phyloP scores from a whole-genome alignment of 1,140 invertebrate species.

The Venustaconcha ellipsiformis region DNA sequence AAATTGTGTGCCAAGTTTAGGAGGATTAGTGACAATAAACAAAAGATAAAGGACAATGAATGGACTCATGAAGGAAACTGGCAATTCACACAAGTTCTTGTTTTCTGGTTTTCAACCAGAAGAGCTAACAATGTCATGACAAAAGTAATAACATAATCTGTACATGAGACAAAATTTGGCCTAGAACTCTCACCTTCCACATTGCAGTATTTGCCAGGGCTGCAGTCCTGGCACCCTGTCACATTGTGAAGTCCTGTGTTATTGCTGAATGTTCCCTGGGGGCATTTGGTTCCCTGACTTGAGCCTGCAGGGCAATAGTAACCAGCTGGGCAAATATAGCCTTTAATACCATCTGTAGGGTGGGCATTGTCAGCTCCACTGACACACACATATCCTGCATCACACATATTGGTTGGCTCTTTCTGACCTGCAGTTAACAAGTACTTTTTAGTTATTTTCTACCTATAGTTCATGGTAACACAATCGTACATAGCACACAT shows the following conservation, averaged over 20 bases:
- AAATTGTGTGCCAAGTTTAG: no score
- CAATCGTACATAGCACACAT: no score
- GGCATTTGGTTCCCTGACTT: conserved; percentile 58
- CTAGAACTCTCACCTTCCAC: conserved; percentile 46
- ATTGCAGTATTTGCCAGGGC: conserved; percentile 56
- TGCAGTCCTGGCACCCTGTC: conserved; percentile 54
- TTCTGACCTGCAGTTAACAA: conserved; percentile 46
- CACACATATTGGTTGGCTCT: conserved; percentile 51
- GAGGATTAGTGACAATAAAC: no score
- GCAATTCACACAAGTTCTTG: no score
- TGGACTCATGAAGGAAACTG: no score
- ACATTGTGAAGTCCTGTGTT: conserved; percentile 53
- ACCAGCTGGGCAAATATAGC: conserved; percentile 56
- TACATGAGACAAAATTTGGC: no score
- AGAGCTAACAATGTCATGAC: no score
- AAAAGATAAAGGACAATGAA: no score
- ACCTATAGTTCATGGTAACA: no score
- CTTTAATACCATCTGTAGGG: conserved; percentile 55
- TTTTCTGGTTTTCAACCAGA: no score
- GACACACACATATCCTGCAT: conserved; percentile 61
- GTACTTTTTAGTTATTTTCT: no score
- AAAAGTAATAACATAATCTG: no score
- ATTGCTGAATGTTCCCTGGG: conserved; percentile 57
- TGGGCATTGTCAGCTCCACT: conserved; percentile 45
- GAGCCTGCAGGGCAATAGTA: conserved; percentile 61